Evolutionary conservation across 2,888 invertebrate genomes (phyloP).

Genomic region (Pollenia griseotomentosa): DNA sequence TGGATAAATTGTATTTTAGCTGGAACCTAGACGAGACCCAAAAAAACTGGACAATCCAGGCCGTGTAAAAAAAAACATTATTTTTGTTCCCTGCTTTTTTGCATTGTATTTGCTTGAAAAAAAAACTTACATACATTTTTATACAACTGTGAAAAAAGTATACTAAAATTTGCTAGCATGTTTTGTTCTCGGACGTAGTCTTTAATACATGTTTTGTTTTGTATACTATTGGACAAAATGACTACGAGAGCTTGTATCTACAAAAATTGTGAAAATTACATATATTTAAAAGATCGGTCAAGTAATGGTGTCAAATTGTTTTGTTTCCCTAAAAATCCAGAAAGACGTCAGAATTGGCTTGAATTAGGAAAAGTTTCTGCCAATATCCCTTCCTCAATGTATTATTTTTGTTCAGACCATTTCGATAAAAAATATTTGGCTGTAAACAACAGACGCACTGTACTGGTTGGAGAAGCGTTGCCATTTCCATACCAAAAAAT

Average conservation of each 20-base stretch:
- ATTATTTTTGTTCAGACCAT: conserved; percentile 80
- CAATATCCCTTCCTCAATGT: conserved; percentile 67
- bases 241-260: conserved; percentile 76
- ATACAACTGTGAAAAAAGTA: no score
- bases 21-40: no score
- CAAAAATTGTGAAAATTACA: conserved; percentile 76
- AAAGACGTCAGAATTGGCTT: conserved; percentile 78
- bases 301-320: conserved; percentile 76
- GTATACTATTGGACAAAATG: conserved; percentile 55
- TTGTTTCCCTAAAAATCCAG: conserved; percentile 79
- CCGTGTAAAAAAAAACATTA: no score
- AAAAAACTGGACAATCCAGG: no score
- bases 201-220: not conserved
- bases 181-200: no score
- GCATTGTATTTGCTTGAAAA: no score
- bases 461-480: conserved; percentile 79
- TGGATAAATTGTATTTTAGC: no score
- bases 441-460: conserved; percentile 76
- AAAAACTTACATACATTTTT: no score
- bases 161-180: no score
- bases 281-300: conserved; percentile 41
- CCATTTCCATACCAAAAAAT: conserved; percentile 76
- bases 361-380: conserved; percentile 76
- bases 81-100: no score
- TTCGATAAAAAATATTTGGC: conserved; percentile 79